Evolutionary conservation across 2,113 vertebrate genomes (phyloP), one percentile per base, ranked within the genome.

Genomic region (Cephalopholis sonnerati): DNA sequence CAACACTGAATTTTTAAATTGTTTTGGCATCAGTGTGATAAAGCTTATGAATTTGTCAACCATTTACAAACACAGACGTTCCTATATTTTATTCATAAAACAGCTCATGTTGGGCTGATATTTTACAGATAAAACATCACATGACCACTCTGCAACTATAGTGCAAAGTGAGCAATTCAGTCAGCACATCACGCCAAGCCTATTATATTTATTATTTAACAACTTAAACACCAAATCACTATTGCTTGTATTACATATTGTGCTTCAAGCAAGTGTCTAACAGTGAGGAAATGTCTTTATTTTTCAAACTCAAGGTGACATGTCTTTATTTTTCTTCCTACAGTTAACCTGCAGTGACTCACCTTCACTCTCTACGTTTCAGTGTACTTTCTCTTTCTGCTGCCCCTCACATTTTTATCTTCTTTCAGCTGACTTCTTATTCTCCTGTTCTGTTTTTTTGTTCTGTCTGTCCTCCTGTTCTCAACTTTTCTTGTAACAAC

Each of bases 391-490:
- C 48, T 63, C 36, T 29, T 16, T 29, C 7, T 39, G 32, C 63
- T 64, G 50, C 27, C 13, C 24, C 36, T 75, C 66, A 32, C n/a
- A 16, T n/a, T 41, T 22, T 15, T 61, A 15, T 58, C 57, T 44
- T 57, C n/a, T 29, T 53, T 10, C 0, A 25, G 48, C 58, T 48
- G 5, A 59, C 59, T 84, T 67, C 66, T 51, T 73, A 8, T 66
- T 64, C 73, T 64, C 67, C 57, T 15, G 41, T 59, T 58, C 50
- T 18, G 8, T 13, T 65, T 51, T 75, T 72, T 68, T 67, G 9
- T 55, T 68, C 55, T 4, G 25, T 81, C 53, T 65, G 68, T 46
- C 58, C 63, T 77, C 58, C 18, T 50, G 54, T 20, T 51, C 59
- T 76, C 41, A 36, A 25, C 15, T 58, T 61, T 39, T 58, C 17